Conservation (phyloP, 1,140 invertebrate genomes). For the Lordiphosa clarofinis region DNA sequence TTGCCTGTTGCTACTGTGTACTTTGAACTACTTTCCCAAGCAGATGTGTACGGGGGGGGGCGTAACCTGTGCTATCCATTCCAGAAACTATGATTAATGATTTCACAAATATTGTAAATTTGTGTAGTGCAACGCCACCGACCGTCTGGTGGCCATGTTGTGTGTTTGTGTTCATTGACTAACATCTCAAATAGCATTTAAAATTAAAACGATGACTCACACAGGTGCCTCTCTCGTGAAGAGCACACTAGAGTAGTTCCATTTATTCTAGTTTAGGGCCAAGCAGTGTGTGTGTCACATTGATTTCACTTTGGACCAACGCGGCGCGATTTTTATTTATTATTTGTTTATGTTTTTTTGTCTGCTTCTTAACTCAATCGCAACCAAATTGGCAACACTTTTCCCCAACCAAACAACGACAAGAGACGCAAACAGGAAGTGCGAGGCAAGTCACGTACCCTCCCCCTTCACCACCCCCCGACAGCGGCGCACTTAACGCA, state of each 20-base stretch:
- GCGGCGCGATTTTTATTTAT: conserved; percentile 28
- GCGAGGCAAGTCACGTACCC: too few relatives aligned
- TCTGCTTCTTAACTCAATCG: conserved; percentile 2
- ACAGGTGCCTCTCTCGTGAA: conserved; percentile 25
- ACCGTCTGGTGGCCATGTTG: conserved; percentile 3
- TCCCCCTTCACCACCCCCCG: too few relatives aligned
- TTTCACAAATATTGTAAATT: too few relatives aligned
- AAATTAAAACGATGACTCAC: conserved; percentile 52
- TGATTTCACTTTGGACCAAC: conserved; percentile 38
- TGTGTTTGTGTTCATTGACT: conserved; percentile 37
- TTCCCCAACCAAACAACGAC: conserved; percentile 2
- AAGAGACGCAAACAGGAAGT: not conserved
- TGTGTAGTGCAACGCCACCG: too few relatives aligned
- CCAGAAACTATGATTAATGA: too few relatives aligned
- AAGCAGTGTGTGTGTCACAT: conserved; percentile 8
- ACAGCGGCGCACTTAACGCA: too few relatives aligned
- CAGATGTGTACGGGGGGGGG: too few relatives aligned
- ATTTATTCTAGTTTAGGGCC: too few relatives aligned
- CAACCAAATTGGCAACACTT: conserved; percentile 44
- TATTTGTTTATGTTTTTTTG: conserved; percentile 47
- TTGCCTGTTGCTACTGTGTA: too few relatives aligned
- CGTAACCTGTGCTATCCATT: too few relatives aligned
- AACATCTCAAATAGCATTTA: conserved; percentile 46
- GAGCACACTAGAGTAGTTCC: too few relatives aligned
- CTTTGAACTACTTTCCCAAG: too few relatives aligned